phyloP scores from a whole-genome alignment of 2,888 invertebrate species.

The Meghimatium bilineatum region DNA sequence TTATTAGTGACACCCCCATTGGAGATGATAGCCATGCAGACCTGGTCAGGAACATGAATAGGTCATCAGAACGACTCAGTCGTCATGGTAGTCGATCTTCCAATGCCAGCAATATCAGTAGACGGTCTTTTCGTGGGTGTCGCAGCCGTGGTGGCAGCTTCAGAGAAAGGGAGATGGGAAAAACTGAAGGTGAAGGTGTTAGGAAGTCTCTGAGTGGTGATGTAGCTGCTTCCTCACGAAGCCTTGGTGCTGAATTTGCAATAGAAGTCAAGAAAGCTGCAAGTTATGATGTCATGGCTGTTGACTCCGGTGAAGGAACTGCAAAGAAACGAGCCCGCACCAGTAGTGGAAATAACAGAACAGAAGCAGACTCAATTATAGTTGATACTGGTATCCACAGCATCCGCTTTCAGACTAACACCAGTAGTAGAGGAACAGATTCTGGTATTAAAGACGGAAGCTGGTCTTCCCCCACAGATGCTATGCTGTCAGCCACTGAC shows the following conservation, averaged over 20 bases:
- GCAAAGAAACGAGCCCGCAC: neutral
- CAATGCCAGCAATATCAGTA: slow-evolving; percentile 48
- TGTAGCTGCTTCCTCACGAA: slow-evolving; percentile 25
- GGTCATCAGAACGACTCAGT: slow-evolving; percentile 45
- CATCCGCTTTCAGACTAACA: neutral
- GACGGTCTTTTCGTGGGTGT: slow-evolving; percentile 30
- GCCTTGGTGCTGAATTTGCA: slow-evolving; percentile 31
- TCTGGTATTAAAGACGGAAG: slow-evolving; percentile 9
- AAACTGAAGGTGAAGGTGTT: slow-evolving; percentile 35
- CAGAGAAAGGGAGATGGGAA: slow-evolving; percentile 34
- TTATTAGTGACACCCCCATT: slow-evolving; percentile 88
- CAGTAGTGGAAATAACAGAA: neutral
- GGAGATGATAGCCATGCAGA: slow-evolving; percentile 91
- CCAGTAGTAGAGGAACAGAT: slow-evolving; percentile 1
- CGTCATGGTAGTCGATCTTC: slow-evolving; percentile 47
- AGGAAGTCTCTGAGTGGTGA: slow-evolving; percentile 45
- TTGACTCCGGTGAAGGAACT: neutral
- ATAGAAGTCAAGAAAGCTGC: slow-evolving; percentile 41
- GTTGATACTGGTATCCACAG: neutral
- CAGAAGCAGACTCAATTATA: neutral
- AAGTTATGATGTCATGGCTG: slow-evolving; percentile 40
- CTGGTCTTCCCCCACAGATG: neutral
- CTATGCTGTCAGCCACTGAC: neutral
- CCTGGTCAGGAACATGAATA: slow-evolving; percentile 64
- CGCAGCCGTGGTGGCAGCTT: slow-evolving; percentile 46